Base-by-base conservation (phyloP, 2,113 vertebrate genomes). In the Bubo blakistoni region DNA sequence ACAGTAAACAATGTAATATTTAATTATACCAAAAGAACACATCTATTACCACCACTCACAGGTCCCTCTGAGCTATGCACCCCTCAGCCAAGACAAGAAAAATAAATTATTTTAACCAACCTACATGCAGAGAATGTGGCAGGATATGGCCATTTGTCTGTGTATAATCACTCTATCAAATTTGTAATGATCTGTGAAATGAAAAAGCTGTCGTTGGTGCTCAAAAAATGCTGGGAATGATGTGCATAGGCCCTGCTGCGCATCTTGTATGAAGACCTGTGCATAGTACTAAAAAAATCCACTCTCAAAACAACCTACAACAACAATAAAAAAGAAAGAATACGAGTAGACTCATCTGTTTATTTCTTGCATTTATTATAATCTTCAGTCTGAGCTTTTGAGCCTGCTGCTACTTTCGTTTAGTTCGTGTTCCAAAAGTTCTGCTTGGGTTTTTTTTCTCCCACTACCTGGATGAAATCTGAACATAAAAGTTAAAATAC, bases 401-500 rank as follows among this genome's bases (percentile, higher is more conserved):
- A 88, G 66, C 38, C 62, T 90, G 66, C 73, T 92, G 90, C 62
- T 95, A 58, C 80, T 95, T 90, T 32, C 88, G 81, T 93, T 93
- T 73, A 73, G 87, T 80, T 90, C 7, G 6, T 30, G 17, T 93
- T 95, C 94, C 93, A 97, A 71, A 88, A 90, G 36, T 83, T 77
- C 62, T 74, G 7, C 59, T 44, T 10, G 0, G 7, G 59, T 16
- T 73, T 79, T 55, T 58, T 71, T 72, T 69, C 79, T 94, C 46
- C n/a, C 19, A 40, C 55, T 92, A 97, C 85, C 94, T 94, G 88
- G 76, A 94, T 83, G 82, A 94, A 97, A 94, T 93, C 74, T 95
- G 32, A 92, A 96, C 47, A 79, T 79, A 72, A 72, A 94, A 81
- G 25, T 84, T 95, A 89, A 94, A 97, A 94, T 94, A 93, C 82